phyloP scores from a whole-genome alignment of 2,113 vertebrate species.

The Cacatua alba region DNA sequence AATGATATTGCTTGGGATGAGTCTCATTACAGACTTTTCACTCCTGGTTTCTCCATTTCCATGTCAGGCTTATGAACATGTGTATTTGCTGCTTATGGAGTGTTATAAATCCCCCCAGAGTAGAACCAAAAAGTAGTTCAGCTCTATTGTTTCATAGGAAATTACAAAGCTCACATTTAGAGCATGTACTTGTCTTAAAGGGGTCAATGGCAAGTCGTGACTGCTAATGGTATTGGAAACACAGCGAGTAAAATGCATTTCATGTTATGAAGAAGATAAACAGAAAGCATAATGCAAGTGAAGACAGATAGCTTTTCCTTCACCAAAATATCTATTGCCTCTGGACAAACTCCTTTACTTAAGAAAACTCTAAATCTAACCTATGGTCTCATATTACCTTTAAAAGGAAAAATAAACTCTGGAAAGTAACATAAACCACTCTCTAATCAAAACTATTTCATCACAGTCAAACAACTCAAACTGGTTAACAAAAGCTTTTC shows the following conservation, averaged over 20 bases:
- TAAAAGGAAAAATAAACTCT: constrained; percentile 67
- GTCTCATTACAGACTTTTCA: neutral
- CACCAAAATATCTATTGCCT: constrained; percentile 58
- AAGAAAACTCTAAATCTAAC: constrained; percentile 66
- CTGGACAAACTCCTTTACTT: constrained; percentile 66
- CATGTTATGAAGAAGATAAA: constrained; percentile 53
- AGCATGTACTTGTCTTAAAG: neutral
- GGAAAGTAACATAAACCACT: constrained; percentile 62
- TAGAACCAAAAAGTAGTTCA: neutral
- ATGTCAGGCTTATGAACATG: neutral
- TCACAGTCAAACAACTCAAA: constrained; percentile 31
- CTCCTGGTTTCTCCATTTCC: constrained; percentile 14
- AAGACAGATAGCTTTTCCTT: constrained; percentile 66
- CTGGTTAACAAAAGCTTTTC: constrained; percentile 49
- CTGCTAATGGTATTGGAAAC: constrained; percentile 14
- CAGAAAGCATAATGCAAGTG: constrained; percentile 42
- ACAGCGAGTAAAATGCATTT: constrained; percentile 24
- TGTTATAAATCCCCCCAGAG: neutral
- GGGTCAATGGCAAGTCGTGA: constrained; percentile 13
- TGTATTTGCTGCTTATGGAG: neutral
- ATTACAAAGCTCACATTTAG: constrained; percentile 10
- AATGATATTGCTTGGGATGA: neutral
- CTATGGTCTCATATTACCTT: constrained; percentile 69
- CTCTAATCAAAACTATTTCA: constrained; percentile 68
- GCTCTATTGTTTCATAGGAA: neutral